Evolutionary conservation across 2,797 vertebrate genomes (phyloP), one percentile per base, ranked within the genome.

Genomic region (Acridotheres tristis): DNA sequence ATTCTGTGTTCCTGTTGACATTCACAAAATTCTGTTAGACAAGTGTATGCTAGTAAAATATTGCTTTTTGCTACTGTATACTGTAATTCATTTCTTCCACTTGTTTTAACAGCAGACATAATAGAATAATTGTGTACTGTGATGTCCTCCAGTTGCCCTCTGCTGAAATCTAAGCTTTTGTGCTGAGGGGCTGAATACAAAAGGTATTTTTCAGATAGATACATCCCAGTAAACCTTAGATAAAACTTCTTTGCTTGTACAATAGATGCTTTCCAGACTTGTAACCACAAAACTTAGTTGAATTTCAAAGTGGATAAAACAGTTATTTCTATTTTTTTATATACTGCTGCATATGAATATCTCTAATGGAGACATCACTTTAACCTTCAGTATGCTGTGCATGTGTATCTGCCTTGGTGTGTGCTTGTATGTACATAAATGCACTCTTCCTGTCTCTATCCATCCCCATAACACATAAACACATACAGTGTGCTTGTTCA

Each of bases 141-240:
- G 66, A 69, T 63, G 81, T 95, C 97, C 96, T 97, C 87, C 68
- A 86, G 58, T 83, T 93, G 96, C 97, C 96, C 97, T 97, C 79
- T 93, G n/a, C 30, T 91, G 90, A 73, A 96, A 85, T 93, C 71
- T 92, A 84, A 94, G 85, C 73, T 92, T 68, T 81, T 89, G 59
- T 42, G 71, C 75, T 85, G 61, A 89, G 87, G 48, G 43, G 47
- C 68, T 85, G 54, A 93, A 88, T 40, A 85, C 53, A 89, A 96
- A 93, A 96, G 85, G 83, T 91, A 96, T 92, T 96, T 97, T 97
- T 94, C 81, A 93, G 85, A 94, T 54, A 96, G 90, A 69, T 86
- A 23, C 32, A 90, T 94, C 75, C 95, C 88, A 86, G 62, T 23
- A 96, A 67, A 96, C 51, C 67, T 94, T 69, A 71, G 12, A 73